Evolutionary conservation across 2,888 invertebrate species (phyloP).

Genomic region (Leucoma salicis): DNA sequence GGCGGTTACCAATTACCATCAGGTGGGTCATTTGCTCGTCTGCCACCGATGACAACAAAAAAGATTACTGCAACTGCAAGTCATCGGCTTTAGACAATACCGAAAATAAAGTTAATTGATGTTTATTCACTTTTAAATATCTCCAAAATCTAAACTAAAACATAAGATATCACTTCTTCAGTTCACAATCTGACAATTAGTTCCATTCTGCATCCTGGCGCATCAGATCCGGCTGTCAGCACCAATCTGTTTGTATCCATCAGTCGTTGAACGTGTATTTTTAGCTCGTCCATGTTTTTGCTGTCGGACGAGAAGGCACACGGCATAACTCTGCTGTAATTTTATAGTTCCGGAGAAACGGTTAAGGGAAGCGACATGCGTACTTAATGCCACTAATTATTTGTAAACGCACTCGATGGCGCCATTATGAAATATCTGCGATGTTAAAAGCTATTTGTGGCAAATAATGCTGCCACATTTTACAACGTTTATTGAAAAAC

Average conservation of each 20-base stretch:
- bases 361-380: slow-evolving; percentile 56
- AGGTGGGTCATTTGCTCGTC: no score
- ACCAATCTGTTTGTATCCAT: slow-evolving; percentile 56
- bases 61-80: no score
- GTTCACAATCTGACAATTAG: not conserved
- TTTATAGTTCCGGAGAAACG: slow-evolving; percentile 73
- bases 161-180: no score
- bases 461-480: slow-evolving; percentile 18
- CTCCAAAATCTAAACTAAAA: no score
- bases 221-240: slow-evolving; percentile 39
- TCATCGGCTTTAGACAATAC: no score
- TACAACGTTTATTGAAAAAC: slow-evolving; percentile 22
- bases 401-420: slow-evolving; percentile 53
- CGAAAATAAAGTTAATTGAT: no score
- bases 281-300: slow-evolving; percentile 56
- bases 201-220: slow-evolving; percentile 10
- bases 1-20: no score
- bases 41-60: no score
- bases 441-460: slow-evolving; percentile 31
- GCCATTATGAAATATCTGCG: slow-evolving; percentile 59
- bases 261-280: slow-evolving; percentile 46
- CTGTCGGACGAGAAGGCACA: slow-evolving; percentile 33
- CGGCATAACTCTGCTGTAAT: slow-evolving; percentile 55
- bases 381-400: slow-evolving; percentile 55
- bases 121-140: no score